phyloP scores from a whole-genome alignment of 2,888 invertebrate genomes.

The Tanytarsus gracilentus region DNA sequence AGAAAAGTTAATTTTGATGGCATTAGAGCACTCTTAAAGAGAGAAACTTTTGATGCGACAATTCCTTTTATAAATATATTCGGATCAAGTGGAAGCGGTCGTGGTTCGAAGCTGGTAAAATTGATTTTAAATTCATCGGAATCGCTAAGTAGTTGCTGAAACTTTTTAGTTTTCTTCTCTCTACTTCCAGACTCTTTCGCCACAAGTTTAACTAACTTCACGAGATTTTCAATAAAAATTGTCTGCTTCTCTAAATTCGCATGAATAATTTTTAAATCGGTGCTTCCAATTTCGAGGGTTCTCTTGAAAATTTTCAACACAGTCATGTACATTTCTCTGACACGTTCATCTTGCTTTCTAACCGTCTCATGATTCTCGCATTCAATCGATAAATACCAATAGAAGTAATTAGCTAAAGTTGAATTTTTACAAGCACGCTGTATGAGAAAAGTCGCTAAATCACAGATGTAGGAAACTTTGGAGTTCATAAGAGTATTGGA shows the following conservation, averaged over 20 bases:
- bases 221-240: conserved; percentile 82
- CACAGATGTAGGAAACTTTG: conserved; percentile 43
- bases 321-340: conserved; percentile 76
- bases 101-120: conserved; percentile 81
- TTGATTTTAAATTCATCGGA: conserved; percentile 73
- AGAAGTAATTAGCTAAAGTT: conserved; percentile 89
- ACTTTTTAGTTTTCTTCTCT: conserved; percentile 81
- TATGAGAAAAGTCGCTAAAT: conserved; percentile 86
- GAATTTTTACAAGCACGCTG: conserved; percentile 80
- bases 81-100: conserved; percentile 93
- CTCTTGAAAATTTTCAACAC: conserved; percentile 82
- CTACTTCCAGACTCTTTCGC: conserved; percentile 85
- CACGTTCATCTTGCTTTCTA: conserved; percentile 60
- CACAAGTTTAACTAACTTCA: conserved; percentile 77
- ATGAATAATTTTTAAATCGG: conserved; percentile 63
- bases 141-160: conserved; percentile 75
- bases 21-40: conserved; percentile 96
- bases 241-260: conserved; percentile 76
- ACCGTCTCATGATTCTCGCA: conserved; percentile 76
- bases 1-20: conserved; percentile 84
- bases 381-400: conserved; percentile 93
- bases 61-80: conserved; percentile 81
- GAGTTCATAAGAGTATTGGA: conserved; percentile 45
- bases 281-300: conserved; percentile 56
- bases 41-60: conserved; percentile 75